Conservation (phyloP, 2,888 invertebrate genomes). For the Tipula unca region DNA sequence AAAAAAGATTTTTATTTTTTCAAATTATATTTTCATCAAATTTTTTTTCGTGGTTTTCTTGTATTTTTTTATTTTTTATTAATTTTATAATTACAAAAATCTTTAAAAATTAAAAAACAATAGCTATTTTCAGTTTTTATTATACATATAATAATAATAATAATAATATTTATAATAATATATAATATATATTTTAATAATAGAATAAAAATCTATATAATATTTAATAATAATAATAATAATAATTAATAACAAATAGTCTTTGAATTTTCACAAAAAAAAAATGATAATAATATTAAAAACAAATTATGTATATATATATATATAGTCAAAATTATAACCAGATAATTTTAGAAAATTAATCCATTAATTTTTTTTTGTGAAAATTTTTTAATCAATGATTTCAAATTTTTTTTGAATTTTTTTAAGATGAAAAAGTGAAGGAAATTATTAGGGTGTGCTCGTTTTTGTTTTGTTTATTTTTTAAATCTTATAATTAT, state of each 20-base stretch:
- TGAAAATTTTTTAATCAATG: not conserved
- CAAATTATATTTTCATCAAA: not conserved
- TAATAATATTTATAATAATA: not conserved
- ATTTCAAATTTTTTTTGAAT: not conserved
- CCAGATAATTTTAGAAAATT: not conserved
- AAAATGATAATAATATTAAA: not conserved
- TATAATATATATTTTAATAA: constrained; percentile 14
- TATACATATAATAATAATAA: constrained; percentile 1
- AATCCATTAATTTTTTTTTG: not conserved
- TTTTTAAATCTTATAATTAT: not conserved
- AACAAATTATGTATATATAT: not conserved
- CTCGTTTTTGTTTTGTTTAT: not conserved
- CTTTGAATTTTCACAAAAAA: constrained; percentile 14
- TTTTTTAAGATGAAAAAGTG: not conserved
- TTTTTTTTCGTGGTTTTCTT: not conserved
- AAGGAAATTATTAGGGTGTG: constrained; percentile 14
- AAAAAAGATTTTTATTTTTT: not conserved
- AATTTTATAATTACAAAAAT: not conserved
- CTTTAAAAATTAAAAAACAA: not conserved
- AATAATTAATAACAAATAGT: constrained; percentile 14
- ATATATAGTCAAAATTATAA: not conserved
- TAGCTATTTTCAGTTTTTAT: constrained; percentile 14
- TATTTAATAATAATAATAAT: constrained; percentile 8
- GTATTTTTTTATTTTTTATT: not conserved
- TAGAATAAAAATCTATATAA: constrained; percentile 14